Evolutionary conservation across 1,140 invertebrate species (phyloP).

Genomic region (Fopius arisanus): DNA sequence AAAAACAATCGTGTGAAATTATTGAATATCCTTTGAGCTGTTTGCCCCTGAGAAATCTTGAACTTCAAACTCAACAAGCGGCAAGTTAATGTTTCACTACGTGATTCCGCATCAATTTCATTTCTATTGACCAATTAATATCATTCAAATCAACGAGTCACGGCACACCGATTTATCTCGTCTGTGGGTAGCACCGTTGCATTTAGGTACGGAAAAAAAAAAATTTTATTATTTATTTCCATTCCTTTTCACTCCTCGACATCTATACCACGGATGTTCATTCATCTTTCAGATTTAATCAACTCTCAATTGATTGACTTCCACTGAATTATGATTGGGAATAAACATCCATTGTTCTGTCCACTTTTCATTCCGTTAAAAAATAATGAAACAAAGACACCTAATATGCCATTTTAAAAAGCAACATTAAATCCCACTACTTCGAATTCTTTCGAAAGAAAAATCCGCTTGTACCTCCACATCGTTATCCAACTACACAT

Average conservation of each 20-base stretch:
- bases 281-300: too few relatives aligned
- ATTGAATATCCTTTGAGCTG: constrained; percentile 3
- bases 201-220: constrained; percentile 39
- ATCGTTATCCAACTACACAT: constrained; percentile 1
- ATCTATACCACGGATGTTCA: background rate
- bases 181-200: constrained; percentile 33
- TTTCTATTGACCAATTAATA: background rate
- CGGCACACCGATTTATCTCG: constrained; percentile 15
- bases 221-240: constrained; percentile 15
- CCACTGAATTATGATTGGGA: too few relatives aligned
- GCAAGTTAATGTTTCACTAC: background rate
- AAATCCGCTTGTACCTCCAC: background rate
- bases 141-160: constrained; percentile 1
- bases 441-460: background rate
- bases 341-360: background rate
- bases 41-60: background rate
- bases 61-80: background rate
- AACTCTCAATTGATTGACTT: too few relatives aligned
- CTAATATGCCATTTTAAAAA: background rate
- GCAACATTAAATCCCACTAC: constrained; percentile 7
- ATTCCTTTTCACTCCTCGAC: background rate
- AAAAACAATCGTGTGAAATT: background rate
- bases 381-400: background rate
- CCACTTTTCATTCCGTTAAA: background rate
- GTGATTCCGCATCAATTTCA: background rate